Conservation (phyloP, 1,140 invertebrate genomes). For the Polypedilum vanderplanki region DNA sequence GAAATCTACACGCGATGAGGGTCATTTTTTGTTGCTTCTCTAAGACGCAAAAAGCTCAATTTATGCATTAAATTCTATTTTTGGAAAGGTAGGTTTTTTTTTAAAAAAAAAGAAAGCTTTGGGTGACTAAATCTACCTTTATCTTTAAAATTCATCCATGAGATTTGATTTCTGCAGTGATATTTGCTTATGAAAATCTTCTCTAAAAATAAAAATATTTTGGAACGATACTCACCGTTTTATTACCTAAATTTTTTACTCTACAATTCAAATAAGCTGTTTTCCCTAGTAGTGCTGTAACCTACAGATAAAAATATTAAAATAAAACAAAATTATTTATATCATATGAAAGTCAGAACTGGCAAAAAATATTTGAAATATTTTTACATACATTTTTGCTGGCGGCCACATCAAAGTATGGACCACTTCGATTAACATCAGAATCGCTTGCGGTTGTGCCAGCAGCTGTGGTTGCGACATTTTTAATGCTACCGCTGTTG, state of each 20-base stretch:
- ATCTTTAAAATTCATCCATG: too few species aligned
- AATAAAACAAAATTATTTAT: background rate
- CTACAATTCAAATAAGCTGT: constrained; percentile 77
- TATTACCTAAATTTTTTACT: constrained; percentile 78
- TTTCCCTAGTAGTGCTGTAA: constrained; percentile 74
- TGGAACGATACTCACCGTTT: constrained; percentile 60
- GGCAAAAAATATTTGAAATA: background rate
- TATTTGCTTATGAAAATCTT: too few species aligned
- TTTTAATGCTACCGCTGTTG: background rate
- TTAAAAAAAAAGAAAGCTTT: too few species aligned
- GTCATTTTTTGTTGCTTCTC: too few species aligned
- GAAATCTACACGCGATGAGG: too few species aligned
- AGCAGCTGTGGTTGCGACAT: background rate
- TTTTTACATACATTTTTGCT: constrained; percentile 52
- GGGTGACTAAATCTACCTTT: too few species aligned
- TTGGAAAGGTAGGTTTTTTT: too few species aligned
- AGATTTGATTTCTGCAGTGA: too few species aligned
- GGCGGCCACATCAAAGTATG: constrained; percentile 60
- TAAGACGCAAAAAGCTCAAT: too few species aligned
- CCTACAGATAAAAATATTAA: constrained; percentile 40
- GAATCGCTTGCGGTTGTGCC: background rate
- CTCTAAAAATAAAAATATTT: background rate
- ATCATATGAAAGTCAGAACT: background rate
- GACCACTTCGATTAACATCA: constrained; percentile 42
- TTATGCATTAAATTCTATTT: too few species aligned